Conservation (phyloP, 2,888 invertebrate species). For the Sialis fuliginosa region DNA sequence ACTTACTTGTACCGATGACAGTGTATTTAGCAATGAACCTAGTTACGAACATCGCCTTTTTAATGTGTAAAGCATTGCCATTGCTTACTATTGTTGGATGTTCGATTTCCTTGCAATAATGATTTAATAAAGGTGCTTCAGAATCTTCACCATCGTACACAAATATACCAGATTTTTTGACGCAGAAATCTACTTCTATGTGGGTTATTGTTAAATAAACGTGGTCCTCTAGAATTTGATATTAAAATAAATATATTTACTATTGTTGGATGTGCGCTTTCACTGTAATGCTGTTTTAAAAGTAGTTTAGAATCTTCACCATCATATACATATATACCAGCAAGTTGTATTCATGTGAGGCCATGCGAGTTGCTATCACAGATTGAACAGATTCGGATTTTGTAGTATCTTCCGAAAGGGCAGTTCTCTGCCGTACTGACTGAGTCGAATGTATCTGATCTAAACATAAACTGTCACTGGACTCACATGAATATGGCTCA, state of each 20-base stretch:
- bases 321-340: constrained; percentile 35
- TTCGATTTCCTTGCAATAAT: constrained; percentile 42
- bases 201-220: too few species aligned
- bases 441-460: too few species aligned
- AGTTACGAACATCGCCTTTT: constrained; percentile 11
- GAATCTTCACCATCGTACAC: constrained; percentile 52
- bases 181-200: constrained; percentile 24
- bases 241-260: too few species aligned
- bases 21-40: constrained; percentile 37
- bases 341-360: too few species aligned
- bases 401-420: too few species aligned
- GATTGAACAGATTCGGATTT: too few species aligned
- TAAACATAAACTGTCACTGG: too few species aligned
- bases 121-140: constrained; percentile 38
- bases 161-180: constrained; percentile 14
- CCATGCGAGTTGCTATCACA: too few species aligned
- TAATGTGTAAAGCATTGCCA: constrained; percentile 40
- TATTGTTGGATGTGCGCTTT: too few species aligned
- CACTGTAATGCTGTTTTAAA: constrained; percentile 39
- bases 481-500: too few species aligned
- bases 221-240: too few species aligned
- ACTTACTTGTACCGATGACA: constrained; percentile 33
- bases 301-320: constrained; percentile 47
- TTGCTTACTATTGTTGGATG: constrained; percentile 50
- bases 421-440: too few species aligned